These are phyloP conservation scores for Bombus polaris DNA, from an alignment of 1,140 invertebrate genomes.

Conservation along the genomic window DNA sequence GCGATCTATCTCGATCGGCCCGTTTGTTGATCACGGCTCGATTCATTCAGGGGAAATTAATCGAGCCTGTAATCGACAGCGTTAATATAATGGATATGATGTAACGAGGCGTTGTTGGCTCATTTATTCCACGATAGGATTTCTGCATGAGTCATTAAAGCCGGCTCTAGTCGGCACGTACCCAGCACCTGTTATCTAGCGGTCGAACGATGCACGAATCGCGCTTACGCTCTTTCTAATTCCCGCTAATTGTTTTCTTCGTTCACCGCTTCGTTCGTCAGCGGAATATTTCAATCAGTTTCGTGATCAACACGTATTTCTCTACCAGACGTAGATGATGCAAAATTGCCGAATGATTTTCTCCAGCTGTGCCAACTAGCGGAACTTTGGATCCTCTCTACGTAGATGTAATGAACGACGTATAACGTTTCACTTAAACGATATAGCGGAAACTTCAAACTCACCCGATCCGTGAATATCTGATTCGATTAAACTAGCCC, in stretches of 20 bases:
- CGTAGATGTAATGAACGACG: neutral
- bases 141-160: slow-evolving; percentile 21
- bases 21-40: neutral
- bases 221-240: neutral
- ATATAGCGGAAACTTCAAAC: neutral
- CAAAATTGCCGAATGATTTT: neutral
- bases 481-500: too few species aligned
- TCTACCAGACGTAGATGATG: neutral
- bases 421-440: neutral
- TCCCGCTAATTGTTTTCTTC: slow-evolving; percentile 1
- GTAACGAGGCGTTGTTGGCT: slow-evolving; percentile 25
- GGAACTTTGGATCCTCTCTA: neutral
- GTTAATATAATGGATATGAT: slow-evolving; percentile 41
- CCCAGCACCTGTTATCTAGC: slow-evolving; percentile 8
- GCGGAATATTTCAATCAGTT: neutral
- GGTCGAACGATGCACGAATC: neutral
- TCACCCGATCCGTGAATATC: too few species aligned
- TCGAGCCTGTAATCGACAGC: slow-evolving; percentile 30
- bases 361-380: neutral
- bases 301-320: too few species aligned
- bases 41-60: slow-evolving; percentile 19
- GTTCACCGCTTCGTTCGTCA: neutral
- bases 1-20: neutral
- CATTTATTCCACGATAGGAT: slow-evolving; percentile 34
- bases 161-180: neutral